Evolutionary conservation across 2,113 vertebrate genomes (phyloP), one percentile per base, ranked within the genome.

Genomic region (Ictalurus punctatus): DNA sequence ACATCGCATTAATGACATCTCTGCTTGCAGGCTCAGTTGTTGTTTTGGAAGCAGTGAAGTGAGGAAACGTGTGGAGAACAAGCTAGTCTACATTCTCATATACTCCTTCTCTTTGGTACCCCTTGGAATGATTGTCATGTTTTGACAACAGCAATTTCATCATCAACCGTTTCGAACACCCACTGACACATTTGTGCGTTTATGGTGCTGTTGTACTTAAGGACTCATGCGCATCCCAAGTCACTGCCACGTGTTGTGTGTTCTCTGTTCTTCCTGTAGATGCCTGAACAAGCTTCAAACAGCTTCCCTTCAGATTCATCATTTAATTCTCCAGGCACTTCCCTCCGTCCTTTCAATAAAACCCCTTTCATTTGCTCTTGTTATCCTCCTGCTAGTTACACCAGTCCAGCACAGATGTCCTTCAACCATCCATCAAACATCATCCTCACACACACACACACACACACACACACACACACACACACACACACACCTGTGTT

Each of bases 301-400:
- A 65, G 37, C 61, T 65, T 83, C n/a, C 30, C 54, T 23, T 48
- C 27, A 48, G 83, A 67, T 84, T 52, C 61, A 84, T 84, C 83
- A 84, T 84, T 67, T 67, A 8, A 67, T 84, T 69, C 83, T 48
- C 61, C 40, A 67, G 40, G 6, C 40, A 19, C 59, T 61, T 25
- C 56, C 5, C 30, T 40, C 30, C 40, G 14, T 67, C 23, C 40
- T 13, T 69, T 84, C 61, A 67, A 67, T 34, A 69, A 84, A 84
- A n/a, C 40, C 27, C 37, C 83, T 84, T 84, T 93, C 67, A 92
- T 92, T 89, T 74, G 83, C 23, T 84, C 81, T 40, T 83, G 54
- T 27, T 86, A 81, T 54, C 58, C 48, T 52, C 61, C 78, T 67
- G 65, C 30, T 56, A 80, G 13, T 86, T 69, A 80, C 25, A 90